These are phyloP conservation scores for Palloptera scutellata DNA, from an alignment of 2,888 invertebrate genomes.

Conservation along the genomic window DNA sequence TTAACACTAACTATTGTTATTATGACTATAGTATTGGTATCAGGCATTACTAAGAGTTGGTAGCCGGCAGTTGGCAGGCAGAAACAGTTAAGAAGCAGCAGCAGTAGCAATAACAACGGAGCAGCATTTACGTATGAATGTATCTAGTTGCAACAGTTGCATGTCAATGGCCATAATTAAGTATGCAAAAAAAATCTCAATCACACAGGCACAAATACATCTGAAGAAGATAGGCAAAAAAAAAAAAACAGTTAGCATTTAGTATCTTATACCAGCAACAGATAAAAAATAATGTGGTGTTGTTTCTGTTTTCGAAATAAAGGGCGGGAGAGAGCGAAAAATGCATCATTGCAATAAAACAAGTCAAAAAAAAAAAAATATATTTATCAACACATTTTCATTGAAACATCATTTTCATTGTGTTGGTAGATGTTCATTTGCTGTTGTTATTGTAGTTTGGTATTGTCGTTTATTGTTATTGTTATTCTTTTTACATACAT, in stretches of 20 bases:
- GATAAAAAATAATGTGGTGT: neutral
- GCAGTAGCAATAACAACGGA: constrained; percentile 15
- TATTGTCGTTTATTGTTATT: constrained; percentile 53
- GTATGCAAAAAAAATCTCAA: constrained; percentile 48
- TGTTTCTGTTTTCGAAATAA: neutral
- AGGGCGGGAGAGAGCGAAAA: neutral
- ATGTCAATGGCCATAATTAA: constrained; percentile 57
- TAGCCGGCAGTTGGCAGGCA: neutral
- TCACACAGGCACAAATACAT: neutral
- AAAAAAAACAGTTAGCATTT: neutral
- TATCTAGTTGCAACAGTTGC: constrained; percentile 49
- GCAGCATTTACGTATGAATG: neutral
- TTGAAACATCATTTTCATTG: constrained; percentile 8
- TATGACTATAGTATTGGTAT: neutral
- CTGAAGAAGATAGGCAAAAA: neutral
- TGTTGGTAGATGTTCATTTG: neutral
- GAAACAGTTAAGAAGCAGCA: constrained; percentile 8
- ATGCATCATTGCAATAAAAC: neutral
- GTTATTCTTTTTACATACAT: constrained; percentile 27
- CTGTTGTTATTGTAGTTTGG: constrained; percentile 42
- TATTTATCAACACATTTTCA: constrained; percentile 36
- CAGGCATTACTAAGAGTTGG: neutral
- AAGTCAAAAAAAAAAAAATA: constrained; percentile 52
- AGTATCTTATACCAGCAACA: too few relatives aligned
- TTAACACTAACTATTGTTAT: neutral